Evolutionary conservation across 2,888 invertebrate species (phyloP).

Genomic region (Athetis lepigone): DNA sequence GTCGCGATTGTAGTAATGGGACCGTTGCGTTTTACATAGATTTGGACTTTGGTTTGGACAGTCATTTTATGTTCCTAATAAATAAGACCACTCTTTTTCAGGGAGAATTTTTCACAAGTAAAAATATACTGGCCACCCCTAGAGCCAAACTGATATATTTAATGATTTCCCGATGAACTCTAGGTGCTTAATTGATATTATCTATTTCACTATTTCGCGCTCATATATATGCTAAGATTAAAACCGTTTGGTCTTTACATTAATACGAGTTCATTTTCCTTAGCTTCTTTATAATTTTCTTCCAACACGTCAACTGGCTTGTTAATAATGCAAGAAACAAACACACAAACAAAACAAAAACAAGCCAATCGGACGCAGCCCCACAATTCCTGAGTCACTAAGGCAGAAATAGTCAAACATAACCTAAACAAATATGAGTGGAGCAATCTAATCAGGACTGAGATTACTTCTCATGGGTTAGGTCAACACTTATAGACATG

Average conservation of each 20-base stretch:
- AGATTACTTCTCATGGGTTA: slow-evolving; percentile 37
- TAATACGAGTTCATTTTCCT: no score
- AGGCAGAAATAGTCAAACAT: slow-evolving; percentile 44
- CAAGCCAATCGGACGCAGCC: background rate
- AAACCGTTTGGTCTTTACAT: no score
- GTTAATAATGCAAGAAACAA: background rate
- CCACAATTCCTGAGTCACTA: slow-evolving; percentile 25
- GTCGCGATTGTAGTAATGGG: slow-evolving; percentile 11
- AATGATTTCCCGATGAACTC: no score
- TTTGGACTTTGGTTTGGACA: slow-evolving; percentile 6
- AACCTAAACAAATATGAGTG: slow-evolving; percentile 50
- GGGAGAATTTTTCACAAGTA: no score
- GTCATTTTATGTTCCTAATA: background rate
- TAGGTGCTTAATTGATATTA: no score
- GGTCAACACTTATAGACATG: slow-evolving; percentile 43
- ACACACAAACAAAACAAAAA: slow-evolving; percentile 26
- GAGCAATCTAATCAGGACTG: slow-evolving; percentile 52
- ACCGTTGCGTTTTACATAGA: no score
- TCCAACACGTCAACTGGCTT: background rate
- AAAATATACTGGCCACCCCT: no score
- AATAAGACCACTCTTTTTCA: no score
- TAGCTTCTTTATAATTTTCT: background rate
- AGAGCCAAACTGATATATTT: no score
- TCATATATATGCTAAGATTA: no score
- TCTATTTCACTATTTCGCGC: no score